Percentiles rank a stretch among this genome's conserved stretches.
Conservation (phyloP, 1,140 invertebrate genomes). For the Acromyrmex echinatior region DNA sequence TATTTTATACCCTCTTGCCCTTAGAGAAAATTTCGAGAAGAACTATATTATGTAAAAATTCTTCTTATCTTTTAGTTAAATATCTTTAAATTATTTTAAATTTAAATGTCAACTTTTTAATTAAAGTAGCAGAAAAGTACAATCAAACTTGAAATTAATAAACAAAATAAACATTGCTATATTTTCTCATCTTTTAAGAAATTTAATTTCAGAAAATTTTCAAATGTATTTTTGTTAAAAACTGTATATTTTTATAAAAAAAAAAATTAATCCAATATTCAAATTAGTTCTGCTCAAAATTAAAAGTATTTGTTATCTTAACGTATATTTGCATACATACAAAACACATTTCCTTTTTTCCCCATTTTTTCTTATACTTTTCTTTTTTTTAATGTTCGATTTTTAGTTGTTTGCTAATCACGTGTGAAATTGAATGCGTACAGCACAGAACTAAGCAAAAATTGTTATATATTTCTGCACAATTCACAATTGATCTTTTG, state of each 20-base stretch:
- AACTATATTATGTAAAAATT: not conserved
- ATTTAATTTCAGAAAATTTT: conserved; percentile 9
- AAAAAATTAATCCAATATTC: not conserved
- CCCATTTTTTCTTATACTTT: not conserved
- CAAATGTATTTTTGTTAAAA: not conserved
- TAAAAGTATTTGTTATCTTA: not conserved
- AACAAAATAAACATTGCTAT: not conserved
- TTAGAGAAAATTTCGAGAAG: not conserved
- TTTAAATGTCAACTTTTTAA: not conserved
- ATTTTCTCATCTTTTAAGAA: not conserved
- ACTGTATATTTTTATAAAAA: not conserved
- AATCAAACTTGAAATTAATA: not conserved
- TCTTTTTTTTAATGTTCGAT: not conserved
- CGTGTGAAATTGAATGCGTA: not conserved
- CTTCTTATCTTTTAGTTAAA: too few species aligned
- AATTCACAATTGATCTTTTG: conserved; percentile 11
- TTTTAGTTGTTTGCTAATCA: conserved; percentile 13
- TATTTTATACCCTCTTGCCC: too few species aligned
- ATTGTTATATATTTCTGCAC: conserved; percentile 23
- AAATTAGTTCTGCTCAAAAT: not conserved
- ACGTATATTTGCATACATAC: not conserved
- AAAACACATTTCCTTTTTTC: not conserved
- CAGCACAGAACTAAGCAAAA: not conserved
- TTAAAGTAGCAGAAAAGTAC: not conserved
- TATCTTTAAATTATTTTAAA: not conserved